phyloP scores from a whole-genome alignment of 1,140 invertebrate species.

The Stratiolaelaps scimitus region DNA sequence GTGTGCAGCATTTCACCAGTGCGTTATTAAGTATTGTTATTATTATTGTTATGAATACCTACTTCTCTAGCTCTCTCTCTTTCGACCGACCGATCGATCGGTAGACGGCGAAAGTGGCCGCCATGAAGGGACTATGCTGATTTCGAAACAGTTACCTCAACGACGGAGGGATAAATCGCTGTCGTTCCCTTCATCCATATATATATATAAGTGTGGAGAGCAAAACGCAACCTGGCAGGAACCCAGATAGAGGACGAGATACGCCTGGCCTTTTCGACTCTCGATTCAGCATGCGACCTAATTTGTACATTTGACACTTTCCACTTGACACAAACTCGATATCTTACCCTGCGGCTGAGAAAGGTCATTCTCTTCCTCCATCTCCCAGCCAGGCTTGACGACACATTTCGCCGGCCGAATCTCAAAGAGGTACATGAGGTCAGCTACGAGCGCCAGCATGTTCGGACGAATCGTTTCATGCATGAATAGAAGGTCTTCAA shows the following conservation, averaged over 20 bases:
- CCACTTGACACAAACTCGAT: not conserved
- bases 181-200: not conserved
- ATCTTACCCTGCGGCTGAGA: constrained; percentile 14
- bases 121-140: no score
- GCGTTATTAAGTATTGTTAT: no score
- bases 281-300: not conserved
- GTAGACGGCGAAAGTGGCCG: no score
- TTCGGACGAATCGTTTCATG: constrained; percentile 83
- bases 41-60: no score
- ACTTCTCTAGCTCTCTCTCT: no score
- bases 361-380: constrained; percentile 30
- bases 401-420: constrained; percentile 79
- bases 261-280: no score
- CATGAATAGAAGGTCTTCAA: constrained; percentile 90
- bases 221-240: not conserved
- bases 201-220: not conserved
- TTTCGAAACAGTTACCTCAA: no score
- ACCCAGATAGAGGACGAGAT: no score
- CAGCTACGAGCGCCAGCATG: constrained; percentile 80
- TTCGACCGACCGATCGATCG: no score
- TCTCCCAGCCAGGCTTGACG: constrained; percentile 49
- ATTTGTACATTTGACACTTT: not conserved
- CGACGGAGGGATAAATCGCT: no score
- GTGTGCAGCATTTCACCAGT: no score
- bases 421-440: constrained; percentile 89